Conservation (phyloP, 2,113 vertebrate species). For the Numenius arquata region DNA sequence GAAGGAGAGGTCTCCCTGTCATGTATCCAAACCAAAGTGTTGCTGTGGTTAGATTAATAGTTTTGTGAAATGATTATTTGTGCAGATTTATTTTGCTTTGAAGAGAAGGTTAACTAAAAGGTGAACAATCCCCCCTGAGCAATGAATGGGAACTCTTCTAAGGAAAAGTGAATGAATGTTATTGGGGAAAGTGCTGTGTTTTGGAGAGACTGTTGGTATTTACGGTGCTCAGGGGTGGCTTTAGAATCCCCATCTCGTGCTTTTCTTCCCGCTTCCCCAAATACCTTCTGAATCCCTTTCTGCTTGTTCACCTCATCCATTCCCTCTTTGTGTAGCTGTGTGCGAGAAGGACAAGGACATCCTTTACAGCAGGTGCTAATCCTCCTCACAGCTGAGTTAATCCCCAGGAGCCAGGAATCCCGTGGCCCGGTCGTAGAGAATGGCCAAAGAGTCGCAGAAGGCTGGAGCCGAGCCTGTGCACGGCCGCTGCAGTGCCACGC, state of each 20-base stretch:
- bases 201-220: background rate
- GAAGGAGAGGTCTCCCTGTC: background rate
- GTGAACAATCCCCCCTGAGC: too few species aligned
- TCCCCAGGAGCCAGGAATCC: background rate
- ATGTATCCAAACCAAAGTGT: background rate
- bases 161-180: background rate
- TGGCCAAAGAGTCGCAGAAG: background rate
- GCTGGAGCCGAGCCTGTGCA: rapidly evolving
- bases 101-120: background rate
- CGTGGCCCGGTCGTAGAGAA: rapidly evolving
- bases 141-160: background rate
- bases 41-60: background rate
- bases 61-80: background rate
- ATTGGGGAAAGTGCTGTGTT: background rate
- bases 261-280: background rate
- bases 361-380: background rate
- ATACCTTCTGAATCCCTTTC: background rate
- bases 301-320: background rate
- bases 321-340: background rate
- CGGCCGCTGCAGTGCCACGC: background rate
- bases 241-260: background rate
- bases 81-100: background rate
- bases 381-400: background rate
- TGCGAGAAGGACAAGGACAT: background rate
- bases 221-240: background rate